A percentile compares a stretch with the other conserved stretches of the same genome.
Evolutionary conservation across 2,888 invertebrate genomes (phyloP).

Genomic region (Diplolepis rosae): DNA sequence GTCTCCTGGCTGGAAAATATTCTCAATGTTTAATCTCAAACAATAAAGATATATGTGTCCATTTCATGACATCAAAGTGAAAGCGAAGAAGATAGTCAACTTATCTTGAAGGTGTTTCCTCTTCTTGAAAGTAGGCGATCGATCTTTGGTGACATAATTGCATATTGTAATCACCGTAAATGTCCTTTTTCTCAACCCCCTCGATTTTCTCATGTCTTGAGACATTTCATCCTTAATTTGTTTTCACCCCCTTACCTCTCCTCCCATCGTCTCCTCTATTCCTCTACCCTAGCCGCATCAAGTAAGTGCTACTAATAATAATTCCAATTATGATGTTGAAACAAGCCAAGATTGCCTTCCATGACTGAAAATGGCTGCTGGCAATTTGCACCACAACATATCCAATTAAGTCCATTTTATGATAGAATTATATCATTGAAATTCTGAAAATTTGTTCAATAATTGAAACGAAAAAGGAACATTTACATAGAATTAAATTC

Average conservation of each 20-base stretch:
- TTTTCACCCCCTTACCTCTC: not conserved
- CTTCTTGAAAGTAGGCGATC: constrained; percentile 28
- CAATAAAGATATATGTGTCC: not conserved
- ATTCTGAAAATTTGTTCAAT: no score
- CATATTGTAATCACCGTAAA: constrained; percentile 34
- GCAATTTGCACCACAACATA: no score
- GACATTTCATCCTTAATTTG: not conserved
- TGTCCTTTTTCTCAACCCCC: not conserved
- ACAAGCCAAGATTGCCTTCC: not conserved
- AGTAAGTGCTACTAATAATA: not conserved
- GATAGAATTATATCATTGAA: no score
- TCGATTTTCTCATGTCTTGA: not conserved
- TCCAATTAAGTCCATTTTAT: no score
- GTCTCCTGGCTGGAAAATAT: not conserved
- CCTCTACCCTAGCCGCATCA: not conserved
- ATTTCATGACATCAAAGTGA: constrained; percentile 12
- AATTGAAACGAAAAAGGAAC: no score
- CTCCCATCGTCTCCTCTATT: no score
- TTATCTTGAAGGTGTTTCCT: constrained; percentile 1
- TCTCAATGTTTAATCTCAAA: not conserved
- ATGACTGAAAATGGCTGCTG: not conserved
- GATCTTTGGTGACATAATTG: constrained; percentile 33
- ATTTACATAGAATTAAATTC: no score
- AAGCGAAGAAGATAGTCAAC: not conserved
- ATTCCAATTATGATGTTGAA: not conserved